These are phyloP conservation scores for Nothocercus nigrocapillus DNA, from an alignment of 2,113 vertebrate species.

Conservation along the genomic window DNA sequence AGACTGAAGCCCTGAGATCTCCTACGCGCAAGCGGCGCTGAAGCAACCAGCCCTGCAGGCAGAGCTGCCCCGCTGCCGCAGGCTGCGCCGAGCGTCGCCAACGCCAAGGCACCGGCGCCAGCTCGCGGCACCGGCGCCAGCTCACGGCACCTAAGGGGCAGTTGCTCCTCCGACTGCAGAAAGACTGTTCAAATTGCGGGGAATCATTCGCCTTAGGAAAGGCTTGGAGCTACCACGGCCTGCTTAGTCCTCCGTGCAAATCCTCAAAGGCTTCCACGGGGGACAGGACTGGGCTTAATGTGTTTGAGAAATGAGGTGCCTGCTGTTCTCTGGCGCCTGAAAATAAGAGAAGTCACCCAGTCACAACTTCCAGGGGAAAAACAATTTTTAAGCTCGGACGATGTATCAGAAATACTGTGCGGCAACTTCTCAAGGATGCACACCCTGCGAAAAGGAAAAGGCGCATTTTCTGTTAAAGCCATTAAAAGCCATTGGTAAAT, in stretches of 20 bases:
- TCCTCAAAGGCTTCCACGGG: not conserved
- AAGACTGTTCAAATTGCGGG: not conserved
- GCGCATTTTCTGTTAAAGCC: not conserved
- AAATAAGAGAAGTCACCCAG: not conserved
- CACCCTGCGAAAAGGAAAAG: not conserved
- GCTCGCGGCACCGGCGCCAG: not conserved
- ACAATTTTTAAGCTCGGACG: not conserved
- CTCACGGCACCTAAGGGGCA: not conserved
- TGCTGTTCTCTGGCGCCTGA: fast-evolving
- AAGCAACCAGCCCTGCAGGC: not conserved
- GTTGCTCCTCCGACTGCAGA: not conserved
- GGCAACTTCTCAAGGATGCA: not conserved
- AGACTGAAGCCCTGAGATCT: not conserved
- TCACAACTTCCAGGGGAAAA: not conserved
- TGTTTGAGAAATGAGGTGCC: not conserved
- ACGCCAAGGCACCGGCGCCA: not conserved
- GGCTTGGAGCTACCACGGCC: not conserved
- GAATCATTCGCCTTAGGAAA: not conserved
- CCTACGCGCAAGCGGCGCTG: fast-evolving
- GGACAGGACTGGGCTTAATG: not conserved
- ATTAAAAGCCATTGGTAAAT: not conserved
- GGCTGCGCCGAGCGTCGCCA: not conserved
- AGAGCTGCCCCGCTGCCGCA: not conserved
- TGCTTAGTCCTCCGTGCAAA: not conserved
- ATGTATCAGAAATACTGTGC: fast-evolving